phyloP scores from a whole-genome alignment of 2,888 invertebrate genomes.

The Laspeyria flexula region DNA sequence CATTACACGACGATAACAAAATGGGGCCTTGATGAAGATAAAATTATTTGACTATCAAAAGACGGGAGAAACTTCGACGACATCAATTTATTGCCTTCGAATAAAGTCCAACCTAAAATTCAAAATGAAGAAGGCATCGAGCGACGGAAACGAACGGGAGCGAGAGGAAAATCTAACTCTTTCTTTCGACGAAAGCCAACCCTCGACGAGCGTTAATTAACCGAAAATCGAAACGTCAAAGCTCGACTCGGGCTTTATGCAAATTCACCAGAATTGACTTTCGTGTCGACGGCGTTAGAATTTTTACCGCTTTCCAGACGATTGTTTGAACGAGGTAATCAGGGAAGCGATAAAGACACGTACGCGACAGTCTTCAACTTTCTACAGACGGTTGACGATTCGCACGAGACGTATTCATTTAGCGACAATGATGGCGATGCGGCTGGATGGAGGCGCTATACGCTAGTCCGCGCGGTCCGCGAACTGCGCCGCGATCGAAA shows the following conservation, averaged over 20 bases:
- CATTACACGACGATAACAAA: constrained; percentile 66
- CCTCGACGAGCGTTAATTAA: constrained; percentile 79
- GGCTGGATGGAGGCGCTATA: constrained; percentile 17
- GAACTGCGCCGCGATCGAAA: constrained; percentile 30
- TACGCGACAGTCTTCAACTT: constrained; percentile 47
- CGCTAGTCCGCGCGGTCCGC: constrained; percentile 9
- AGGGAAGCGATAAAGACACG: constrained; percentile 61
- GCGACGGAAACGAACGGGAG: constrained; percentile 64
- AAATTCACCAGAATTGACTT: constrained; percentile 80
- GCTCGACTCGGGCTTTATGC: constrained; percentile 78
- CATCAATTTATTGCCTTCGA: constrained; percentile 74
- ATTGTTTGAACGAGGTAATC: constrained; percentile 79
- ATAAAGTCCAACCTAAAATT: constrained; percentile 70
- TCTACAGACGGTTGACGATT: constrained; percentile 35
- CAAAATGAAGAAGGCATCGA: constrained; percentile 64
- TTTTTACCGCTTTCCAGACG: constrained; percentile 69
- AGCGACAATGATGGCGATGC: constrained; percentile 1
- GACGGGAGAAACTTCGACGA: constrained; percentile 69
- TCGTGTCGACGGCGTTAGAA: constrained; percentile 72
- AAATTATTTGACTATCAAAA: constrained; percentile 79
- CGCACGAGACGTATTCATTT: constrained; percentile 35
- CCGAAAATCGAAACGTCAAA: constrained; percentile 84
- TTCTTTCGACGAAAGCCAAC: constrained; percentile 61
- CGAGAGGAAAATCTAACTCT: constrained; percentile 74
- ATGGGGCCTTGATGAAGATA: constrained; percentile 68